phyloP scores from a whole-genome alignment of 2,113 vertebrate species.

The Sebastes schlegelii region DNA sequence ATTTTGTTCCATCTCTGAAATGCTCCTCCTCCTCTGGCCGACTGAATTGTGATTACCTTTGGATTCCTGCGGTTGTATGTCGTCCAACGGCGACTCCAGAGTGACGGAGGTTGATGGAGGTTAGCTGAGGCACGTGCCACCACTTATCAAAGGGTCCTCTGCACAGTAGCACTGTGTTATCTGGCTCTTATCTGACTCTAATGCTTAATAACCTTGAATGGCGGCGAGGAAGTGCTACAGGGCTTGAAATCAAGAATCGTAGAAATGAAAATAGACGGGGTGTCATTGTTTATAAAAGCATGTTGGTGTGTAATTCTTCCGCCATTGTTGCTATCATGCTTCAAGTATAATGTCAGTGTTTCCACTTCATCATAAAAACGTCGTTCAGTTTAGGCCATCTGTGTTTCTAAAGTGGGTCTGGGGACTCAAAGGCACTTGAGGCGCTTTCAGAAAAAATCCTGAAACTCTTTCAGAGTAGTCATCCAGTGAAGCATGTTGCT shows the following conservation, averaged over 20 bases:
- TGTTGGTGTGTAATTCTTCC: background rate
- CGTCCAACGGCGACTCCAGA: accelerated
- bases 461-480: background rate
- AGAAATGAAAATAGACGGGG: background rate
- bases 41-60: background rate
- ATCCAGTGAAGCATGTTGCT: background rate
- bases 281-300: conserved; percentile 11
- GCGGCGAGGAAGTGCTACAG: conserved; percentile 12
- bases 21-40: background rate
- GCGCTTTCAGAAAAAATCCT: conserved; percentile 37
- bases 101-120: background rate
- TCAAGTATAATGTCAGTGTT: background rate
- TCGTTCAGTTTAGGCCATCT: background rate
- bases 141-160: conserved; percentile 64
- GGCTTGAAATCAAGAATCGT: background rate
- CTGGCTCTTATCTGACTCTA: conserved; percentile 68
- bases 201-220: conserved; percentile 67
- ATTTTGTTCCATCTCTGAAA: background rate
- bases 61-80: background rate
- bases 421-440: background rate
- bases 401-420: background rate
- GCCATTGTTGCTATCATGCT: background rate
- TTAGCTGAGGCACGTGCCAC: conserved; percentile 27
- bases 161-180: conserved; percentile 65
- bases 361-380: background rate